Percentiles rank a stretch among this genome's conserved stretches.
Conservation (phyloP, 2,797 vertebrate species). For the Zalophus californianus region DNA sequence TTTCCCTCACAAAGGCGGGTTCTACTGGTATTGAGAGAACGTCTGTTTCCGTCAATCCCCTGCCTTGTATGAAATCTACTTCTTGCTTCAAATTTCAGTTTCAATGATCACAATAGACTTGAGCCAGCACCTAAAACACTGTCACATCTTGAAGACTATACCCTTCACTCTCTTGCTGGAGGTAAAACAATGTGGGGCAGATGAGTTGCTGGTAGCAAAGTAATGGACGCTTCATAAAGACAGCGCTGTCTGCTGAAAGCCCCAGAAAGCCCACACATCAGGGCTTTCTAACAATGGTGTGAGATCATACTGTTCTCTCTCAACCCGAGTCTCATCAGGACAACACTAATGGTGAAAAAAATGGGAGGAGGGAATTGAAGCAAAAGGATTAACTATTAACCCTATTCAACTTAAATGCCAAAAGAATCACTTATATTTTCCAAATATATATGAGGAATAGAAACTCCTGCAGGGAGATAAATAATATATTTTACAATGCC, state of each 20-base stretch:
- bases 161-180: background rate
- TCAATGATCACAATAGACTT: background rate
- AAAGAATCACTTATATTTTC: background rate
- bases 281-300: background rate
- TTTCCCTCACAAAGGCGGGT: background rate
- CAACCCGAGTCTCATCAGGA: background rate
- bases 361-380: background rate
- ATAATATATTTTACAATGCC: background rate
- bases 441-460: background rate
- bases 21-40: background rate
- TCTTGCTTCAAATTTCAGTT: background rate
- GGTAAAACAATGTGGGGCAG: background rate
- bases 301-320: background rate
- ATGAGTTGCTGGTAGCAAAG: background rate
- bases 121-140: background rate
- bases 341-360: background rate
- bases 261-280: background rate
- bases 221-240: background rate
- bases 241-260: background rate
- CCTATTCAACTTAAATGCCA: background rate
- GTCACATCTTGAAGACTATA: background rate
- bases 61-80: background rate
- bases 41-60: accelerated
- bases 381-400: background rate
- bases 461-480: background rate